Conservation (phyloP, 1,140 invertebrate species). For the Tetramorium alpestre region DNA sequence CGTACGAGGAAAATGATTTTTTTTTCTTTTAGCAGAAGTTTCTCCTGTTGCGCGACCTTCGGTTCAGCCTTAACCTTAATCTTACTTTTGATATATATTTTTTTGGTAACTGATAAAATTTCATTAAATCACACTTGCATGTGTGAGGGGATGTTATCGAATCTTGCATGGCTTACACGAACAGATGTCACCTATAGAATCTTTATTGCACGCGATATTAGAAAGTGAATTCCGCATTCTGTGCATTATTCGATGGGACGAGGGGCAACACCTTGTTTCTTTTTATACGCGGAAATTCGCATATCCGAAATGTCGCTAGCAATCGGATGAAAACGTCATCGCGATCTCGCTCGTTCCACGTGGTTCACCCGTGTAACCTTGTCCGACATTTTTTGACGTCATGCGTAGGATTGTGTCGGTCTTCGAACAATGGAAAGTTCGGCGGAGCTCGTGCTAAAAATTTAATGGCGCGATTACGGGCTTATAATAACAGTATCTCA, state of each 20-base stretch:
- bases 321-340: background rate
- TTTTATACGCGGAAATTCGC: conserved; percentile 27
- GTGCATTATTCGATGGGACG: background rate
- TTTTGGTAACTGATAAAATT: background rate
- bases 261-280: background rate
- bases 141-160: too few species aligned
- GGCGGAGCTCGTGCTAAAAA: background rate
- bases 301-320: background rate
- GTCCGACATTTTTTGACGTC: conserved; percentile 57
- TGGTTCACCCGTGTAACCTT: conserved; percentile 58
- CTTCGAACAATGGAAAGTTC: conserved; percentile 49
- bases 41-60: background rate
- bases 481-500: background rate
- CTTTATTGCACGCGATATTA: conserved; percentile 5
- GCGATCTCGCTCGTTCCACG: conserved; percentile 26
- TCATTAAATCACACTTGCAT: background rate
- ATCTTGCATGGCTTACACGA: background rate
- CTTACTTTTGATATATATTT: background rate
- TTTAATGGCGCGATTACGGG: background rate
- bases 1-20: background rate
- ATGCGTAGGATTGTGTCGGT: background rate
- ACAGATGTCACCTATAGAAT: background rate
- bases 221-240: background rate
- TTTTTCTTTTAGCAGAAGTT: background rate
- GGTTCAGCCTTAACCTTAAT: conserved; percentile 39